phyloP scores from a whole-genome alignment of 2,797 vertebrate genomes.

The Chaenodraco wilsoni region DNA sequence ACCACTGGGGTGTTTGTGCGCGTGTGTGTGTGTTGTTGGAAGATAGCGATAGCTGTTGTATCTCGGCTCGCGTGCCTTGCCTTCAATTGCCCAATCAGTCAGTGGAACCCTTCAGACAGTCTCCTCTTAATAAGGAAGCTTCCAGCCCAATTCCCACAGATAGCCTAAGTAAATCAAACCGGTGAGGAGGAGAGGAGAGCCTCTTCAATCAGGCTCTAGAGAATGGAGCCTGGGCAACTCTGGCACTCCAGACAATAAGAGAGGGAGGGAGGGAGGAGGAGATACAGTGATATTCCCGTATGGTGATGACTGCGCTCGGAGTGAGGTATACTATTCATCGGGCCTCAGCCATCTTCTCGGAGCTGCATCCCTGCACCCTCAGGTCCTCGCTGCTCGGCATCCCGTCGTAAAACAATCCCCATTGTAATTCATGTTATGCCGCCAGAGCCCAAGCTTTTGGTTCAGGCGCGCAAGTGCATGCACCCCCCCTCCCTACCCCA shows the following conservation, averaged over 20 bases:
- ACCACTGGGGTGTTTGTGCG: conserved; percentile 70
- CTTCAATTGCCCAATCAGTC: conserved; percentile 81
- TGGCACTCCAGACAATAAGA: conserved; percentile 73
- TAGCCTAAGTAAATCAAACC: conserved; percentile 81
- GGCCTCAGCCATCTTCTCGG: conserved; percentile 56
- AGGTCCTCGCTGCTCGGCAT: conserved; percentile 61
- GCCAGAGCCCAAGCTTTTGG: conserved; percentile 54
- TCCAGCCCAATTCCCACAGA: conserved; percentile 80
- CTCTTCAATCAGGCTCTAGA: conserved; percentile 81
- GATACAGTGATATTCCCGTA: conserved; percentile 66
- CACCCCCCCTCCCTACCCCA: not conserved
- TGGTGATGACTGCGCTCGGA: conserved; percentile 73
- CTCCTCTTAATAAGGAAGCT: conserved; percentile 82
- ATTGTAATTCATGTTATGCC: conserved; percentile 73
- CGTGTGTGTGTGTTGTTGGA: conserved; percentile 29
- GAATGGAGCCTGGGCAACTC: conserved; percentile 70
- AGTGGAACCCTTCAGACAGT: conserved; percentile 79
- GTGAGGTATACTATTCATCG: conserved; percentile 68
- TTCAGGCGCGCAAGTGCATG: conserved; percentile 31
- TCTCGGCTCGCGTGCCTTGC: conserved; percentile 71
- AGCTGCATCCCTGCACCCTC: conserved; percentile 58
- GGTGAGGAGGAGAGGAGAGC: conserved; percentile 77
- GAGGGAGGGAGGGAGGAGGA: conserved; percentile 28
- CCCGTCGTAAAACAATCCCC: conserved; percentile 61
- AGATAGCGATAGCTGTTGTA: conserved; percentile 67